Percentiles rank a stretch among this genome's conserved stretches.
Conservation (phyloP, 2,888 invertebrate genomes). For the Dichetophora obliterata region DNA sequence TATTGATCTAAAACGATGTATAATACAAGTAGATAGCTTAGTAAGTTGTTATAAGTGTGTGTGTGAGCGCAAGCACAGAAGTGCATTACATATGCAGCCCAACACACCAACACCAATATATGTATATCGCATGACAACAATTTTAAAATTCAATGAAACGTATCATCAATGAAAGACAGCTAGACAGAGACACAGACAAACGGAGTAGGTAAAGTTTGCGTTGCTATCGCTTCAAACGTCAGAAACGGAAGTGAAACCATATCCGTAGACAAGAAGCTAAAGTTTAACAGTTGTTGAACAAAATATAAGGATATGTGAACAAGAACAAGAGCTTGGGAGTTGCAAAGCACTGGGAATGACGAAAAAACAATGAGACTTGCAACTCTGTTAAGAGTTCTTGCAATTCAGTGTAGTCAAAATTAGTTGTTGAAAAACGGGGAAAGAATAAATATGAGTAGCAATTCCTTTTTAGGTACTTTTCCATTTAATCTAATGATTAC, state of each 20-base stretch:
- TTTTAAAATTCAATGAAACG: constrained; percentile 39
- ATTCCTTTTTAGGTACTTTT: too few species aligned
- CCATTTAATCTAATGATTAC: too few species aligned
- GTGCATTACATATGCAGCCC: not conserved
- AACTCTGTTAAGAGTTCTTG: too few species aligned
- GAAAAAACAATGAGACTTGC: too few species aligned
- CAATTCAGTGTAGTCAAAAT: not conserved
- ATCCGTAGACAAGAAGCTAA: constrained; percentile 3
- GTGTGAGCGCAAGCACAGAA: not conserved
- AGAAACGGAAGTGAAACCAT: constrained; percentile 33
- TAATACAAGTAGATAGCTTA: not conserved
- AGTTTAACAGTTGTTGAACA: not conserved
- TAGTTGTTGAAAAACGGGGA: not conserved
- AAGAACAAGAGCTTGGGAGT: too few species aligned
- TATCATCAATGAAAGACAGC: constrained; percentile 28
- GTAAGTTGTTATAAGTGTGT: not conserved
- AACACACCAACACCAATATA: not conserved
- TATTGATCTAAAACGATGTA: not conserved
- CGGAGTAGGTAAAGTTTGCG: constrained; percentile 12
- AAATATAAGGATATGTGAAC: not conserved
- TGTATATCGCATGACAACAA: constrained; percentile 23
- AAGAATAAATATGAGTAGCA: too few species aligned
- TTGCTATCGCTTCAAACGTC: constrained; percentile 3
- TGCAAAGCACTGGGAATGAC: too few species aligned
- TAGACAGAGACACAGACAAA: constrained; percentile 1